These are phyloP conservation scores for Phocoena sinus DNA, from an alignment of 2,113 vertebrate species.

Conservation along the genomic window DNA sequence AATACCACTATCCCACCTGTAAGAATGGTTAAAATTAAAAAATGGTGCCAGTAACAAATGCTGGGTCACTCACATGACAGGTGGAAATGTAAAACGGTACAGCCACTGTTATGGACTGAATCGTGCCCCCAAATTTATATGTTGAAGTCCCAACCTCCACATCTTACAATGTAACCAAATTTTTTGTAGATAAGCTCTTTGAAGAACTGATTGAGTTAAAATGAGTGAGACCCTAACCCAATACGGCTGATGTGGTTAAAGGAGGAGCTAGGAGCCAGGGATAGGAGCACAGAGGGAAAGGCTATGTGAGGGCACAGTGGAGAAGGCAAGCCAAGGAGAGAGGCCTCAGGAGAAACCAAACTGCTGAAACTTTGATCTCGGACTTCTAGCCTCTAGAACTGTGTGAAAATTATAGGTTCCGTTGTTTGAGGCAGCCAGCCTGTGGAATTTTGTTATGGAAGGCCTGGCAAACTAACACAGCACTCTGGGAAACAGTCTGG, in stretches of 20 bases:
- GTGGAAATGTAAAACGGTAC: background rate
- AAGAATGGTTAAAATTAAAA: background rate
- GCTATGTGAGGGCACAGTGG: background rate
- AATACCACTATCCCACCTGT: background rate
- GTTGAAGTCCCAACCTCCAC: background rate
- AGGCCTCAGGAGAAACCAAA: background rate
- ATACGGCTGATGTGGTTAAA: background rate
- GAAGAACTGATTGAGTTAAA: background rate
- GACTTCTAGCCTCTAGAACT: background rate
- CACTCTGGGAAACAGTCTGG: background rate
- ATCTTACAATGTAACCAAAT: background rate
- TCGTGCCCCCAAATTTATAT: background rate
- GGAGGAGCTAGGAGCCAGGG: background rate
- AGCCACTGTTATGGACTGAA: background rate
- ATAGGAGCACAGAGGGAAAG: background rate
- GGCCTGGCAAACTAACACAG: background rate
- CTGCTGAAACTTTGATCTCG: background rate
- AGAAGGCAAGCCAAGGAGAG: background rate
- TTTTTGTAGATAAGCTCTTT: background rate
- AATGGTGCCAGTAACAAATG: background rate
- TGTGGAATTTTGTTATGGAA: background rate
- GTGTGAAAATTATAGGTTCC: background rate
- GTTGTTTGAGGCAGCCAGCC: background rate
- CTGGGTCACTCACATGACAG: background rate
- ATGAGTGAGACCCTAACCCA: background rate